Evolutionary conservation across 2,888 invertebrate genomes (phyloP).

Genomic region (Stomorhina lunata): DNA sequence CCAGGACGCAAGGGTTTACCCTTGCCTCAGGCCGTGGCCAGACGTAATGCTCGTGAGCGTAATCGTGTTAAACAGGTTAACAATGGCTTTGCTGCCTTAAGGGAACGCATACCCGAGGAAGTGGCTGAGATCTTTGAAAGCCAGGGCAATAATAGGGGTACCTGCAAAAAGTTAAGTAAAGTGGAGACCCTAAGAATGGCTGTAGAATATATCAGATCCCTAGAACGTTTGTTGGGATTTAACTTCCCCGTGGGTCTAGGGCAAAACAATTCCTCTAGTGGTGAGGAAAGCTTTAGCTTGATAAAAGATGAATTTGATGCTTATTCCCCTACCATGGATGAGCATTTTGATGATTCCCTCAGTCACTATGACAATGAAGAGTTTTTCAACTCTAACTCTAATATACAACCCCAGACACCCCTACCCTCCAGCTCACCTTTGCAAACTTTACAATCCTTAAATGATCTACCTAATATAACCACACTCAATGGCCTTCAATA

Average conservation of each 20-base stretch:
- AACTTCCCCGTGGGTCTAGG: constrained; percentile 78
- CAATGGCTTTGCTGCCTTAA: constrained; percentile 92
- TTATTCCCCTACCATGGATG: constrained; percentile 70
- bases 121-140: constrained; percentile 86
- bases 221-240: constrained; percentile 87
- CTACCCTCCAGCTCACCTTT: not conserved
- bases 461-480: constrained; percentile 80
- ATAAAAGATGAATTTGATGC: constrained; percentile 77
- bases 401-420: constrained; percentile 11
- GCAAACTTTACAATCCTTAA: constrained; percentile 55
- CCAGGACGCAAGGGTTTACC: constrained; percentile 81
- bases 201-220: constrained; percentile 91
- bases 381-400: constrained; percentile 53
- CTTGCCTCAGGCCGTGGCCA: constrained; percentile 90
- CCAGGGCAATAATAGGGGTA: constrained; percentile 81
- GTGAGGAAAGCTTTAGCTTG: constrained; percentile 76
- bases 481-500: constrained; percentile 81
- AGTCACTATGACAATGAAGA: constrained; percentile 76
- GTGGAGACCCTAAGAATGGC: constrained; percentile 95
- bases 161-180: constrained; percentile 89
- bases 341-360: constrained; percentile 72
- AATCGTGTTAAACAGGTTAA: constrained; percentile 96
- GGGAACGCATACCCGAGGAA: constrained; percentile 92
- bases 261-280: constrained; percentile 68
- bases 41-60: constrained; percentile 94